Evolutionary conservation across 53 echinoderm and acorn worm genomes (phyloP), one percentile per base, ranked within the genome.

Genomic region (Crossaster papposus): DNA sequence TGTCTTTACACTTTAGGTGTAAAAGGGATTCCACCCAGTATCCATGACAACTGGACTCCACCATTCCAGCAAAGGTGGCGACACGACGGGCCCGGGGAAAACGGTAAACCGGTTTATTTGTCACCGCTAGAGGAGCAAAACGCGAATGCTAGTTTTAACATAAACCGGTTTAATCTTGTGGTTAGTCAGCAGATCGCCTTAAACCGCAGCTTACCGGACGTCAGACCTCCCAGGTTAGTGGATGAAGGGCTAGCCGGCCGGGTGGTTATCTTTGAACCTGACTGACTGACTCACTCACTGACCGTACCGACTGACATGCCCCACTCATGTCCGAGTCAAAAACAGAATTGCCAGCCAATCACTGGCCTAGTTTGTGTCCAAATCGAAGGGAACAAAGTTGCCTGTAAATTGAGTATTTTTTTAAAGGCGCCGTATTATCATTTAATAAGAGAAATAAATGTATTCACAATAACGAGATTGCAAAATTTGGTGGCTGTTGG

Each of bases 101-200:
- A 78, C 54, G 96, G 96, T 18, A 79, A 85, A 76, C 89, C 91
- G 4, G 92, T 96, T 24, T 2, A 52, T 51, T 52, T 94, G 4
- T 63, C 89, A 24, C 50, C 84, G 1, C 86, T 83, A 22, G 92
- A 94, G 7, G 31, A 87, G 62, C 65, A 64, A 51, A 8, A 68
- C 24, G 90, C 92, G 10, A 88, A 92, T 9, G 63, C 35, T 63
- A 68, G 90, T 35, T 95, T 96, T 78, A 26, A 80, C 54, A 63
- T 80, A 35, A 88, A 96, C 62, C 91, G 89, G 64, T 96, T 93
- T 80, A 93, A 93, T 70, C 52, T 93, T 30, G 70, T 96, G 30
- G 93, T 85, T 22, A 96, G 96, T 71, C 95, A 96, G 54, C 77
- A 75, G 81, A 93, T 96, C 34, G 95, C 96, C 11, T 38, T 96